These are phyloP conservation scores for Villa cingulata DNA, from an alignment of 2,888 invertebrate species.

Conservation along the genomic window DNA sequence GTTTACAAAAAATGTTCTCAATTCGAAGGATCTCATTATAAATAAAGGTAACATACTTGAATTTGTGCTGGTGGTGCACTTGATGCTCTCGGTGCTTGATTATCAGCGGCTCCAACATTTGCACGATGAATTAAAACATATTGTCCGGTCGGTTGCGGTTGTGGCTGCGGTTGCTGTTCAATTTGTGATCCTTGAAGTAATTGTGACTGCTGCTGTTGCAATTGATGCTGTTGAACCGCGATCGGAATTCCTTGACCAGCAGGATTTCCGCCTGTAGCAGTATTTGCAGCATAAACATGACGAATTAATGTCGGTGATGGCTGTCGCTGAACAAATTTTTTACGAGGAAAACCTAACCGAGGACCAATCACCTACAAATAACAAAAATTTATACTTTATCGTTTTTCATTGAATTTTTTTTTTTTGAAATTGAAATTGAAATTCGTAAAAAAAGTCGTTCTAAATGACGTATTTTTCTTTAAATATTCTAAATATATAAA, in stretches of 20 bases:
- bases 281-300: conserved; percentile 39
- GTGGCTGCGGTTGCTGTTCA: conserved; percentile 22
- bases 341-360: conserved; percentile 33
- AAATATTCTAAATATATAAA: too few species aligned
- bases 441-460: neutral
- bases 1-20: too few species aligned
- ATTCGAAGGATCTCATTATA: neutral
- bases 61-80: conserved; percentile 67
- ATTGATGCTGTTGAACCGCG: conserved; percentile 18
- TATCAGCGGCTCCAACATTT: conserved; percentile 43
- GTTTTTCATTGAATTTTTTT: neutral
- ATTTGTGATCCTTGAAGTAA: conserved; percentile 12
- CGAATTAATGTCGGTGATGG: conserved; percentile 50
- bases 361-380: conserved; percentile 23
- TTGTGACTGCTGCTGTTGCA: conserved; percentile 14
- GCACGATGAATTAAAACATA: conserved; percentile 71
- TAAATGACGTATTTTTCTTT: too few species aligned
- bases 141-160: conserved; percentile 46
- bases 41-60: conserved; percentile 24
- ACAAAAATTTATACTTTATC: too few species aligned
- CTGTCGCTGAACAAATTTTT: conserved; percentile 42
- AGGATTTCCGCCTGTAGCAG: conserved; percentile 10
- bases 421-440: neutral
- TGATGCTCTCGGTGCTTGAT: conserved; percentile 64
- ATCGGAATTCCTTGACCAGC: conserved; percentile 17